These are phyloP conservation scores for Agrochola lychnidis DNA, from an alignment of 2,888 invertebrate species.

Conservation along the genomic window DNA sequence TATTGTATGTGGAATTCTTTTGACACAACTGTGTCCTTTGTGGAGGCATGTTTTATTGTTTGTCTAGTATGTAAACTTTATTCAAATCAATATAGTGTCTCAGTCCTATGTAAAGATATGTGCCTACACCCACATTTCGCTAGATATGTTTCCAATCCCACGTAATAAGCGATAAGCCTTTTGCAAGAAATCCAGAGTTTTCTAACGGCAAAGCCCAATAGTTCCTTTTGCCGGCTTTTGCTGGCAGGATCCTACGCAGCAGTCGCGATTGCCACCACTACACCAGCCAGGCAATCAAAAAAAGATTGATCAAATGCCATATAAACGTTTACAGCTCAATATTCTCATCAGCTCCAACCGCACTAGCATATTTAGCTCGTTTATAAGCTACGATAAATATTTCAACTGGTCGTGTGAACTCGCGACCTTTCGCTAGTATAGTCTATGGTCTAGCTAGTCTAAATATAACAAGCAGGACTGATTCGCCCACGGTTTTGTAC, in stretches of 20 bases:
- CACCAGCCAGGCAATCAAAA: background rate
- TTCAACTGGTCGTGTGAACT: constrained; percentile 35
- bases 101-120: background rate
- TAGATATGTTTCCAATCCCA: background rate
- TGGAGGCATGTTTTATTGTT: background rate
- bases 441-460: constrained; percentile 35
- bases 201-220: background rate
- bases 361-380: background rate
- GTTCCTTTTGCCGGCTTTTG: background rate
- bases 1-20: constrained; percentile 18
- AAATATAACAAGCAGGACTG: constrained; percentile 37
- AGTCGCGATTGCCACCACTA: background rate
- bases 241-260: background rate
- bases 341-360: background rate
- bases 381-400: constrained; percentile 25
- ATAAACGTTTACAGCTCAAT: constrained; percentile 3
- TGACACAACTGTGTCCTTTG: constrained; percentile 8
- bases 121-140: too few relatives aligned
- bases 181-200: background rate
- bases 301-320: background rate
- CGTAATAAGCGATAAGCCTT: background rate
- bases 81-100: background rate
- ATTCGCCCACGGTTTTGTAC: constrained; percentile 43
- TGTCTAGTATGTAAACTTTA: background rate
- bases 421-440: constrained; percentile 32